Evolutionary conservation across 2,888 invertebrate species (phyloP).

Genomic region (Drosophila fungiperda): DNA sequence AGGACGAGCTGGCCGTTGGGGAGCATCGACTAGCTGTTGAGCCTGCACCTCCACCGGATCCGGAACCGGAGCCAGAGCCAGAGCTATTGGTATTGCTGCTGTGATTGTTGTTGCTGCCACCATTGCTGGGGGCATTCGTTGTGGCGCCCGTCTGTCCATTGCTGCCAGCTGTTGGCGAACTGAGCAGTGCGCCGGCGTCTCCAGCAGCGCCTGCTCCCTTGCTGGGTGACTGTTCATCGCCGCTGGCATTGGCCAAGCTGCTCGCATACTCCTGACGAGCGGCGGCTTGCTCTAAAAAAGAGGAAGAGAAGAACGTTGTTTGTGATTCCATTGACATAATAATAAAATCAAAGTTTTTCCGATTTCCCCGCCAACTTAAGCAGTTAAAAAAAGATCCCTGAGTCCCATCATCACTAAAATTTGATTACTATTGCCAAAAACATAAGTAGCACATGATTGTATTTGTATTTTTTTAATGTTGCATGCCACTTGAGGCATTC

Average conservation of each 20-base stretch:
- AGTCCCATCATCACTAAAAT: not conserved
- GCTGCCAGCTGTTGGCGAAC: slow-evolving; percentile 51
- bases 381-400: not conserved
- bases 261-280: slow-evolving; percentile 80
- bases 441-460: not conserved
- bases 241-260: slow-evolving; percentile 71
- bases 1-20: slow-evolving; percentile 65
- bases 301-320: not conserved
- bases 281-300: slow-evolving; percentile 73
- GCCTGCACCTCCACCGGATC: slow-evolving; percentile 22
- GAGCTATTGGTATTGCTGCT: slow-evolving; percentile 12
- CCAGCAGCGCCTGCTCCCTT: slow-evolving; percentile 46
- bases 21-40: slow-evolving; percentile 44
- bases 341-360: not conserved
- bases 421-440: not conserved
- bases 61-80: slow-evolving; percentile 22
- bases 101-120: slow-evolving; percentile 8
- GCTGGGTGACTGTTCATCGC: slow-evolving; percentile 81
- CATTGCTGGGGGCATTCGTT: slow-evolving; percentile 9
- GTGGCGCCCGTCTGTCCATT: slow-evolving; percentile 56
- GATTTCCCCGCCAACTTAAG: not conserved
- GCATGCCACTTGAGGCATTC: slow-evolving; percentile 37
- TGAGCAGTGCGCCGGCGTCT: slow-evolving; percentile 53
- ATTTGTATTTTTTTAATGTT: not conserved
- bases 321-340: not conserved